Evolutionary conservation across 2,888 invertebrate genomes (phyloP), one percentile per base, ranked within the genome.

Genomic region (Drosophila hamatofila): DNA sequence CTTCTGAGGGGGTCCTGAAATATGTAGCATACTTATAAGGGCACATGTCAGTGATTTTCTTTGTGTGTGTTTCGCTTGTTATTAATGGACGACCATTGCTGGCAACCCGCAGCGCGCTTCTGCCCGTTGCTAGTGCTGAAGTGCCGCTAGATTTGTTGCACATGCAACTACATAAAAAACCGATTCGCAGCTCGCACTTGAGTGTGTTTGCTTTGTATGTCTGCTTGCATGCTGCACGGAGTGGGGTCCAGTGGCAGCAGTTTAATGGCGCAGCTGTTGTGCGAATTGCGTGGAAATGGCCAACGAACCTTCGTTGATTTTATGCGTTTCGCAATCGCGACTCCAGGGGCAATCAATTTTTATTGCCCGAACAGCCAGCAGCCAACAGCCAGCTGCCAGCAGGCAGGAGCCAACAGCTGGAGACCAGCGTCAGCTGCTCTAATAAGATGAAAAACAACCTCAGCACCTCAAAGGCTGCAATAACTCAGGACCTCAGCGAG

Each of bases 261-360:
- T 76, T 78, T 70, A 75, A 62, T 69, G 64, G 46, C 48, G 27
- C 44, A 27, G 61, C 70, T 60, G 59, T 30, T 70, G 56, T 37
- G 49, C 27, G 71, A 73, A 86, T 65, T 75, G 87, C 51, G 72
- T 76, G 78, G 68, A 77, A 67, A 73, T 77, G 80, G 70, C 58
- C 67, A 69, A 46, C 52, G 66, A 65, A 60, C 46, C 25, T 61
- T 72, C 72, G 61, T 70, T 78, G 84, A 72, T 80, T 83, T 89
- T 60, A 79, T 80, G 71, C 62, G 70, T 27, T 46, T 46, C 71
- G 56, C 79, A 83, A 83, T 76, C 72, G 80, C 66, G 66, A 78
- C 68, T 71, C 66, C 52, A 54, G 56, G 51, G 66, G 56, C 80
- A 85, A 82, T 88, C 83, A 82, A 79, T 80, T 85, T 85, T 88